Conservation (phyloP, 2,888 invertebrate genomes). For the Eupithecia subfuscata region DNA sequence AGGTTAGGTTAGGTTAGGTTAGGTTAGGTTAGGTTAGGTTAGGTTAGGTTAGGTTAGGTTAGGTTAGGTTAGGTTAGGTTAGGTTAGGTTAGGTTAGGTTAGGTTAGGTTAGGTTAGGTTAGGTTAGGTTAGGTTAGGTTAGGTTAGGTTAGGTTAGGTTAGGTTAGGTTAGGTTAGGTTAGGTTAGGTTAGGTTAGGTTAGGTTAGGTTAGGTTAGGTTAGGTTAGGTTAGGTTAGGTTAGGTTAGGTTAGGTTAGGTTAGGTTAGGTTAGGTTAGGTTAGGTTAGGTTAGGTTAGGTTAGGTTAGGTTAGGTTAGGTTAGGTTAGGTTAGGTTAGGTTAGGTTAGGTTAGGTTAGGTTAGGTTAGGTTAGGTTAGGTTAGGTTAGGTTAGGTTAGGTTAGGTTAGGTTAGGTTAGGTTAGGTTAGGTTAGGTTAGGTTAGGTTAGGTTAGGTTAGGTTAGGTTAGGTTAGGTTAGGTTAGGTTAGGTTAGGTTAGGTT, state of each 20-base stretch:
- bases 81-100: slow-evolving; percentile 24
- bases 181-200: slow-evolving; percentile 36
- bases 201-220: slow-evolving; percentile 33
- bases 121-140: slow-evolving; percentile 28
- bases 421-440: slow-evolving; percentile 28
- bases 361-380: slow-evolving; percentile 30
- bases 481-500: slow-evolving; percentile 26
- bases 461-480: slow-evolving; percentile 20
- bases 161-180: slow-evolving; percentile 32
- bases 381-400: slow-evolving; percentile 33
- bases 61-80: slow-evolving; percentile 24
- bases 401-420: slow-evolving; percentile 28
- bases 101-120: slow-evolving; percentile 28
- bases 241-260: slow-evolving; percentile 32
- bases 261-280: slow-evolving; percentile 33
- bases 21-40: slow-evolving; percentile 24
- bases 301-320: slow-evolving; percentile 32
- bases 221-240: slow-evolving; percentile 36
- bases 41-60: slow-evolving; percentile 24
- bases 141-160: slow-evolving; percentile 32
- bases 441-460: slow-evolving; percentile 29
- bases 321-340: slow-evolving; percentile 29
- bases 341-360: slow-evolving; percentile 28
- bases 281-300: slow-evolving; percentile 30
- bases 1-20: slow-evolving; percentile 6